phyloP scores from a whole-genome alignment of 2,888 invertebrate species.

The Orthonevra nobilis region DNA sequence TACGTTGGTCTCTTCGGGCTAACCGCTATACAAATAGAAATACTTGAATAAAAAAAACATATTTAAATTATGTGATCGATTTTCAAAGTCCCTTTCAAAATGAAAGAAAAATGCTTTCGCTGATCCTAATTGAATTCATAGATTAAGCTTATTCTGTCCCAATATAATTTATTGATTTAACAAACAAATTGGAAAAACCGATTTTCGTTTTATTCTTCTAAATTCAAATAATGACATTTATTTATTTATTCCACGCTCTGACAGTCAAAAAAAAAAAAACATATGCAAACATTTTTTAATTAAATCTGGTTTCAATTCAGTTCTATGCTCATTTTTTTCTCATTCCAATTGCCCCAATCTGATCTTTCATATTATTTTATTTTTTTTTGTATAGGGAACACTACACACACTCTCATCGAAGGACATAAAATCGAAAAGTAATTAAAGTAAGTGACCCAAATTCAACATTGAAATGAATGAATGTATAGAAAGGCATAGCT shows the following conservation, averaged over 20 bases:
- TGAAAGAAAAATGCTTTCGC: too few species aligned
- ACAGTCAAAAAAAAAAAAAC: background rate
- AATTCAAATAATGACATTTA: constrained; percentile 17
- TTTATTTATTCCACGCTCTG: background rate
- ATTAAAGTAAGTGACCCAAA: constrained; percentile 60
- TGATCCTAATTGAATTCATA: too few species aligned
- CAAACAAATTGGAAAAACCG: too few species aligned
- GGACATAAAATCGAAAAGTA: constrained; percentile 50
- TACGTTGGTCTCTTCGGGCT: too few species aligned
- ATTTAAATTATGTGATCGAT: too few species aligned
- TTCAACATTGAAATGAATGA: constrained; percentile 24
- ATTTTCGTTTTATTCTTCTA: constrained; percentile 5
- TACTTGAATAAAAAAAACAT: too few species aligned
- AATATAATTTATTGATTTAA: too few species aligned
- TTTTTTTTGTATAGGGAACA: background rate
- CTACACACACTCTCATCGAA: too few species aligned
- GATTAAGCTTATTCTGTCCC: too few species aligned
- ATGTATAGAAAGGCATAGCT: too few species aligned
- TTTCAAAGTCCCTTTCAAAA: too few species aligned
- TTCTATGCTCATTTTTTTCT: constrained; percentile 32
- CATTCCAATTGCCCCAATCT: constrained; percentile 41
- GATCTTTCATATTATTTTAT: constrained; percentile 61
- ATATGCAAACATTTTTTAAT: constrained; percentile 37
- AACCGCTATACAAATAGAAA: too few species aligned
- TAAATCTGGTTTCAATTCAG: constrained; percentile 60